Conservation (phyloP, 2,113 vertebrate genomes). For the Pleuronectes platessa region DNA sequence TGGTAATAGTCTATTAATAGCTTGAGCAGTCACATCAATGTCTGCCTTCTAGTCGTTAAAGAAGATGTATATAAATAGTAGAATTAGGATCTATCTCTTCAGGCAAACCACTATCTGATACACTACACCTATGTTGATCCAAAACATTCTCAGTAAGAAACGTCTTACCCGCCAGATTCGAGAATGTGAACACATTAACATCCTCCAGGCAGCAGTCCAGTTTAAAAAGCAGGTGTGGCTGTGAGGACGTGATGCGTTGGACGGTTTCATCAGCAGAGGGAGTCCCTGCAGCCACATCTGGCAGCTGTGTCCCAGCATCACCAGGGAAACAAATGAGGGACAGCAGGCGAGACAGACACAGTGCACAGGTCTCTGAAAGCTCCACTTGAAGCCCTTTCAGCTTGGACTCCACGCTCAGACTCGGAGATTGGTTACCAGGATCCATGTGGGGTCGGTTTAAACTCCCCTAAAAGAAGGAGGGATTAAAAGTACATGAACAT, state of each 20-base stretch:
- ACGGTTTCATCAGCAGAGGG: slow-evolving; percentile 30
- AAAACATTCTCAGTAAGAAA: background rate
- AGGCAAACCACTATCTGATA: background rate
- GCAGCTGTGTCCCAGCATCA: slow-evolving; percentile 4
- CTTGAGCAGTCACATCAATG: background rate
- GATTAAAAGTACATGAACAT: background rate
- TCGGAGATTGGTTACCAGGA: slow-evolving; percentile 80
- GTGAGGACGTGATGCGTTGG: slow-evolving; percentile 25
- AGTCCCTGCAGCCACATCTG: slow-evolving; percentile 36
- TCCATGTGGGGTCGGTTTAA: slow-evolving; percentile 86
- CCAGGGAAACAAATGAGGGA: slow-evolving; percentile 74
- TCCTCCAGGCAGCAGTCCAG: slow-evolving; percentile 92
- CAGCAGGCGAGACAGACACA: slow-evolving; percentile 91
- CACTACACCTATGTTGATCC: background rate
- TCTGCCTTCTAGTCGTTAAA: no score
- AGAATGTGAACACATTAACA: slow-evolving; percentile 91
- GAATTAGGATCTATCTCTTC: background rate
- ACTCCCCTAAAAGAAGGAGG: slow-evolving; percentile 84
- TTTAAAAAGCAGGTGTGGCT: slow-evolving; percentile 85
- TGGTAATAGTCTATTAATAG: background rate
- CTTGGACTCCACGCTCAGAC: slow-evolving; percentile 87
- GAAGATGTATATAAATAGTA: background rate
- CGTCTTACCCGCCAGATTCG: slow-evolving; percentile 87
- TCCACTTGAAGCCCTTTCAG: slow-evolving; percentile 93
- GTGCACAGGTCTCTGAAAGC: slow-evolving; percentile 90